A percentile compares a stretch with the other conserved stretches of the same genome.
These are phyloP conservation scores for Pomacea canaliculata DNA, from an alignment of 2,888 invertebrate species.

Conservation along the genomic window DNA sequence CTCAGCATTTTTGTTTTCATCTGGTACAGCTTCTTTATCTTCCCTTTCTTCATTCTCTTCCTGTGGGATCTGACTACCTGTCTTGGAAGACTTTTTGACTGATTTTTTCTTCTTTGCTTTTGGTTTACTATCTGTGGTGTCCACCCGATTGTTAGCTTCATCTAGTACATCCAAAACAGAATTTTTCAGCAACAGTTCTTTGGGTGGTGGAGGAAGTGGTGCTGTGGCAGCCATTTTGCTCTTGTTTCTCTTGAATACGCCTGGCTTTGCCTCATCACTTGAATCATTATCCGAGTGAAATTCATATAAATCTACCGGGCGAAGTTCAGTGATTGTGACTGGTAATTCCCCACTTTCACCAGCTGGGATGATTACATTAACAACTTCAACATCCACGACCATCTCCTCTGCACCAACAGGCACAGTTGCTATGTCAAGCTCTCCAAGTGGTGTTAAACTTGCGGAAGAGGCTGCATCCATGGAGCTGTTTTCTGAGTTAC, in stretches of 20 bases:
- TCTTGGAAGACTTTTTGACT: slow-evolving; percentile 28
- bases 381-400: slow-evolving; percentile 10
- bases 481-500: slow-evolving; percentile 12
- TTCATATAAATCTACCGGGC: slow-evolving; percentile 50
- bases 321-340: slow-evolving; percentile 23
- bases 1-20: neutral
- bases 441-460: neutral
- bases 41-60: slow-evolving; percentile 28
- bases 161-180: slow-evolving; percentile 25
- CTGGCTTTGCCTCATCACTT: slow-evolving; percentile 42
- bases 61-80: slow-evolving; percentile 25
- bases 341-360: slow-evolving; percentile 17
- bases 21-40: slow-evolving; percentile 9
- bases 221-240: slow-evolving; percentile 17
- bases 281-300: slow-evolving; percentile 62
- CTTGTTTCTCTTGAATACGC: slow-evolving; percentile 32
- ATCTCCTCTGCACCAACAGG: slow-evolving; percentile 1
- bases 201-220: slow-evolving; percentile 37
- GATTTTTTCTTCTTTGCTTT: slow-evolving; percentile 32
- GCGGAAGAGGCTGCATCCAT: slow-evolving; percentile 4
- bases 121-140: slow-evolving; percentile 22
- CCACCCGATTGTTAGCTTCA: slow-evolving; percentile 29
- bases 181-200: slow-evolving; percentile 32
- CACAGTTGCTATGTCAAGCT: neutral
- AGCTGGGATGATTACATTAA: slow-evolving; percentile 6